Base-by-base conservation (phyloP, 2,797 vertebrate species). In the Clarias platycephalus region DNA sequence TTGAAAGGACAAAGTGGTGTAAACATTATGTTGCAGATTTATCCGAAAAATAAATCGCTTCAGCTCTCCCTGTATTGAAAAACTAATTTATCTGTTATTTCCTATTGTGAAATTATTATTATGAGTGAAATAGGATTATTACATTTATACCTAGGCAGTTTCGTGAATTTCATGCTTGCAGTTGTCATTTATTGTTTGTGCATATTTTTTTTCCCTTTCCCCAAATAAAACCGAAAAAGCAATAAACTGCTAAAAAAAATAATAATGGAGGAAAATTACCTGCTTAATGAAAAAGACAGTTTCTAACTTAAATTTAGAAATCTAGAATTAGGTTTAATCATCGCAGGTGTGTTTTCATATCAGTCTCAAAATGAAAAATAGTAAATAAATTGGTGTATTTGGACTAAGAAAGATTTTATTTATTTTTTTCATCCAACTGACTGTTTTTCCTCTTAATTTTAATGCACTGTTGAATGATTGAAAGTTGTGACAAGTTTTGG, bases 401-500 rank as follows among this genome's bases (percentile, higher is more conserved):
- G 26, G 9, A 26, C 4, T 26, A 9, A 24, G 49, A 31, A 16
- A 28, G 44, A n/a, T 66, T 28, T 28, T 28, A 31, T 20, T 5
- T 66, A 4, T 34, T n/a, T 53, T 55, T 55, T 28, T 53, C 16
- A 57, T 20, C 26, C 49, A 75, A 57, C 20, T 18, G 1, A n/a
- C 72, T 76, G 49, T 58, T 37, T 58, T 58, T 10, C 55, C 74
- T 24, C 13, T 57, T 72, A 8, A 77, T 77, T 37, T 37, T 22
- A 16, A 7, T 20, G 24, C 37, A 6, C 31, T 12, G 9, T 37
- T 40, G 34, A 84, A 44, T 80, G 44, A n/a, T 12, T 37, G 44
- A 18, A 67, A 74, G 80, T 53, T 67, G 60, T 7, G 49, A 12
- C 49, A 12, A 53, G 57, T 72, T 82, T 62, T 80, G 81, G 70